A percentile compares a stretch with the other conserved stretches of the same genome.
Conservation (phyloP, 2,797 vertebrate species). For the Fundulus diaphanus region DNA sequence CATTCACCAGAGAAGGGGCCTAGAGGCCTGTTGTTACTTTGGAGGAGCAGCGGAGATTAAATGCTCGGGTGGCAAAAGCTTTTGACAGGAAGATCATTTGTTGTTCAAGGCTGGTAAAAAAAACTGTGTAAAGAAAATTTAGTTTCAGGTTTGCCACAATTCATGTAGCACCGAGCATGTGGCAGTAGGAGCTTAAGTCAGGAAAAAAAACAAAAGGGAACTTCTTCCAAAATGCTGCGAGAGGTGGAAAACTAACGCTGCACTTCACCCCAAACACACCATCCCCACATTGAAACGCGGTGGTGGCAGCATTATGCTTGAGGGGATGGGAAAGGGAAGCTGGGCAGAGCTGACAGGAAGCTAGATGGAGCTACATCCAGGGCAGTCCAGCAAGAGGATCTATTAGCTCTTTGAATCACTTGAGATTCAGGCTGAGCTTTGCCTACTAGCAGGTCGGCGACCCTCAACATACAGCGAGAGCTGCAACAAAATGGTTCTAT, state of each 20-base stretch:
- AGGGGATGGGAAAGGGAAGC: too few species aligned
- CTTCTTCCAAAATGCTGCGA: neutral
- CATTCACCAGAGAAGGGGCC: neutral
- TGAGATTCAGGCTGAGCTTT: too few species aligned
- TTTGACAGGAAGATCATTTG: neutral
- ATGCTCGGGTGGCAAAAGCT: neutral
- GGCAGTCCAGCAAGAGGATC: too few species aligned
- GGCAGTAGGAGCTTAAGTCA: neutral
- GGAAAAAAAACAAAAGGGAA: neutral
- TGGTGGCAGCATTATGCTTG: too few species aligned
- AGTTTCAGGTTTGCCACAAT: neutral
- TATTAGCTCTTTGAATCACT: too few species aligned
- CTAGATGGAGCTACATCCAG: too few species aligned
- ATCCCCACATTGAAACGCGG: too few species aligned
- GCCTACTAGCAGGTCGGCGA: too few species aligned
- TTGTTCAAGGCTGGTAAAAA: neutral
- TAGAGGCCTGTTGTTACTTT: neutral
- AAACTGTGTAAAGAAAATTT: neutral
- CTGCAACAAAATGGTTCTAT: neutral
- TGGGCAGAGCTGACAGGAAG: too few species aligned
- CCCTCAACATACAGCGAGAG: too few species aligned
- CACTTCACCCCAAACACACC: too few species aligned
- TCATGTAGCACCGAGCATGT: neutral
- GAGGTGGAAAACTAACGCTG: too few species aligned
- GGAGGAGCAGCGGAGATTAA: neutral